Base-by-base conservation (phyloP, 2,797 vertebrate species). In the Gymnoscopelus braueri region DNA sequence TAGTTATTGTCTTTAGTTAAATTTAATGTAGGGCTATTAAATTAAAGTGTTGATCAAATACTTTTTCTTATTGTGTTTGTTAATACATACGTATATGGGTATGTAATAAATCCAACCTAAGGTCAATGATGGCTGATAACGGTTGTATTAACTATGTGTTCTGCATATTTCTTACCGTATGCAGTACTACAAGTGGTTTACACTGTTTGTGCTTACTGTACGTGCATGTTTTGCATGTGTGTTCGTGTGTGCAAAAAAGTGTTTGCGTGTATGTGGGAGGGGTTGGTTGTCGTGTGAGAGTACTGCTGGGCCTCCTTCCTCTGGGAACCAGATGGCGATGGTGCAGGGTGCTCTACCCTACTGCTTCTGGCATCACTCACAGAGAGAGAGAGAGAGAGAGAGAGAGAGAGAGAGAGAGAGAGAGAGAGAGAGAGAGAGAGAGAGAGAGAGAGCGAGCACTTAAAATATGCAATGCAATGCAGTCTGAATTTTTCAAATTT, bases 291-390 rank as follows among this genome's bases (percentile, higher is more conserved):
- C n/a, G n/a, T 73, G 64, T 80, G 84, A 69, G 58, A 71, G 70
- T 71, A 71, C 74, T 80, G 80, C 84, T 83, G 81, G 69, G 82
- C 65, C 72, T 80, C 67, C 77, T 70, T 81, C 80, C 86, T 79
- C 76, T 84, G 74, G 77, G 73, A 82, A 84, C 88, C 89, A 90
- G 89, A 91, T 90, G 87, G 91, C 78, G 82, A 76, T 48, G 63
- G 73, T 75, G 70, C 59, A 23, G 35, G 71, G 75, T 32, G 67
- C 80, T 77, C 70, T 81, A 79, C 81, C 82, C 63, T 3, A 82
- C 69, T 79, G 74, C 75, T 81, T 60, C 60, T 82, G 84, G 86
- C 79, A 86, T 84, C 67, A 59, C 73, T 63, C 62, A 72, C 10
- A 49, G 14, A 56, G 58, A 77, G 35, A 81, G 62, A 19, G 13